Conservation (phyloP, 2,797 vertebrate genomes). For the Euthynnus affinis region DNA sequence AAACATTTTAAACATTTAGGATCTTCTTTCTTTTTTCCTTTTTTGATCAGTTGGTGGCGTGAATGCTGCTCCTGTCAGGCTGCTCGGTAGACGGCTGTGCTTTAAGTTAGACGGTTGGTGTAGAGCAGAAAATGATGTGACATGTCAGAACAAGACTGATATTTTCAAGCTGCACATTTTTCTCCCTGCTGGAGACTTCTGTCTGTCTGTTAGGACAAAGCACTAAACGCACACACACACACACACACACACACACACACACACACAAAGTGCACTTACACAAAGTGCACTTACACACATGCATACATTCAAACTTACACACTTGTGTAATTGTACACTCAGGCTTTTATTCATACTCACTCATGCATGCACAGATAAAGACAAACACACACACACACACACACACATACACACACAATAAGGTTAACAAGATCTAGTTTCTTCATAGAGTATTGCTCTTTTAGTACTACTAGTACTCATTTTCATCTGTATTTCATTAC, state of each 20-base stretch:
- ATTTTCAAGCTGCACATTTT: conserved; percentile 78
- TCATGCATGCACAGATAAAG: conserved; percentile 39
- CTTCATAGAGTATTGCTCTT: neutral
- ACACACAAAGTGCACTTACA: neutral
- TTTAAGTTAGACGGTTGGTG: conserved; percentile 52
- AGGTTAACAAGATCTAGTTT: conserved; percentile 2
- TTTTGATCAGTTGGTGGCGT: conserved; percentile 12
- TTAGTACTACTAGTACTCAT: no score
- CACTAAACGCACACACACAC: conserved; percentile 51
- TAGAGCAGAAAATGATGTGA: conserved; percentile 72
- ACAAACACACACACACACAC: conserved; percentile 6
- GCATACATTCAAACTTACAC: conserved; percentile 25
- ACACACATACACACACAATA: conserved; percentile 12
- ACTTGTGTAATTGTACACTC: conserved; percentile 31
- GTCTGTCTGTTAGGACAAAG: conserved; percentile 75
- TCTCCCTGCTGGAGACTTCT: conserved; percentile 60
- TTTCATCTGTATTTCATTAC: neutral
- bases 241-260: conserved; percentile 27
- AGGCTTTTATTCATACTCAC: conserved; percentile 40
- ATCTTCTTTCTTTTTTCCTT: conserved; percentile 15
- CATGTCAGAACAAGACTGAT: conserved; percentile 80
- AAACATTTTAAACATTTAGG: no score
- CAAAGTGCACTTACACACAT: neutral
- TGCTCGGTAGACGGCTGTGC: conserved; percentile 25
- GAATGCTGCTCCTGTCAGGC: conserved; percentile 41